Evolutionary conservation across 2,797 vertebrate genomes (phyloP), one percentile per base, ranked within the genome.

Genomic region (Eidolon dupreanum): DNA sequence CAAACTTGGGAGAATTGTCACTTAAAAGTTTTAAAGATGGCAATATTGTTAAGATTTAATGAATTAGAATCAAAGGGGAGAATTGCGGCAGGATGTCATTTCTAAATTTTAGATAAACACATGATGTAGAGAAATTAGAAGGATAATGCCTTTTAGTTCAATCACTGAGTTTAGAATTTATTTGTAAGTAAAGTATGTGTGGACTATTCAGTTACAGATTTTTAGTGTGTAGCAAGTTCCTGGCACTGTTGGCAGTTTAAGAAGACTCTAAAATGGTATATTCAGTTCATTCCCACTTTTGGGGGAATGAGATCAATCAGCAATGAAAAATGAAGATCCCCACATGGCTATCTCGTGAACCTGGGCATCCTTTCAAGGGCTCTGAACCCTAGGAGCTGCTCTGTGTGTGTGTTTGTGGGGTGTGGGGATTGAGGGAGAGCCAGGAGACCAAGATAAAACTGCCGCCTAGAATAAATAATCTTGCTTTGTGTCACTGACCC

Each of bases 341-440:
- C 5, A 0, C 36, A 9, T 5, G 10, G 26, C 22, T 59, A 11
- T 49, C 19, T 82, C 31, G 6, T 59, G 55, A 86, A 19, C 0
- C 22, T 77, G 24, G 66, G 31, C 26, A 24, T 33, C 22, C 26
- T 61, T 65, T 36, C 36, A 75, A 43, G 7, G 26, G 8, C 1
- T 74, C 77, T 51, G 59, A 77, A 85, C 36, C 43, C 68, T 24
- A 61, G 41, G 20, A 85, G 7, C 12, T 49, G 7, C 46, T 19
- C 49, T 77, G 1, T 8, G 9, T 78, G 26, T 59, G 26, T 59
- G 10, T 28, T 16, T 49, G 49, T 15, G 5, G 49, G 28, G 19
- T 2, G 2, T 1, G 0, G 6, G 41, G 4, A 4, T 0, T 11
- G 28, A 6, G 11, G 33, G 10, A 78, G 2, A 26, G 43, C 10